Conservation (phyloP, 1,140 invertebrate genomes). For the Polypedilum pembai region DNA sequence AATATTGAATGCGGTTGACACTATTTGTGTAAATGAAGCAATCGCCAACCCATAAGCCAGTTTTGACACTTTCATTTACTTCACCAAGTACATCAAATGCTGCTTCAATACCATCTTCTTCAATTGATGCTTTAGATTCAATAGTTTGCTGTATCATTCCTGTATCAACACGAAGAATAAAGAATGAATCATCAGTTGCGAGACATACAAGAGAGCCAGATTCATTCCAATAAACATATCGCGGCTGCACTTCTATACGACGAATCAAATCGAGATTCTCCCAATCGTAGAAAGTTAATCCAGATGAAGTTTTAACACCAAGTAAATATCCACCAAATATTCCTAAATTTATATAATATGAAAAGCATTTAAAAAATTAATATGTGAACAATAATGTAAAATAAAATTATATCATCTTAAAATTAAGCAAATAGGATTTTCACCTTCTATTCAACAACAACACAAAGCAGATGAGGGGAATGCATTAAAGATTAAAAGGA, state of each 20-base stretch:
- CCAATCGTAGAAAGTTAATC: conserved; percentile 95
- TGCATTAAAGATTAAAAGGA: conserved; percentile 6
- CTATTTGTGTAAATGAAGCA: conserved; percentile 99
- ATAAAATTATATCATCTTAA: not conserved
- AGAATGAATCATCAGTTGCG: conserved; percentile 94
- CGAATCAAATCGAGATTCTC: conserved; percentile 85
- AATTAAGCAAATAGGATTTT: not conserved
- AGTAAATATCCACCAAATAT: conserved; percentile 94
- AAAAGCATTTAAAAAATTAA: not conserved
- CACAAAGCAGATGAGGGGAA: conserved; percentile 22
- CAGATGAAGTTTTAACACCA: conserved; percentile 87
- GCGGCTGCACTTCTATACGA: conserved; percentile 48
- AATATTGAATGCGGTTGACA: conserved; percentile 96
- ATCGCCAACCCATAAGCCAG: conserved; percentile 97
- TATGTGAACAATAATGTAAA: too few species aligned
- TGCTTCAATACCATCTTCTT: conserved; percentile 93
- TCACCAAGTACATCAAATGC: conserved; percentile 92
- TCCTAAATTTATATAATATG: conserved; percentile 47
- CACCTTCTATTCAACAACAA: conserved; percentile 22
- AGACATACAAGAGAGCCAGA: conserved; percentile 90
- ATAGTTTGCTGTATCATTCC: conserved; percentile 64
- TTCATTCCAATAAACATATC: conserved; percentile 72
- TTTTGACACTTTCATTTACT: conserved; percentile 88
- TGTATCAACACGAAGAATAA: conserved; percentile 83
- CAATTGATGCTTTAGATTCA: conserved; percentile 65